phyloP scores from a whole-genome alignment of 1,140 invertebrate genomes.

The Bilobella aurantiaca region DNA sequence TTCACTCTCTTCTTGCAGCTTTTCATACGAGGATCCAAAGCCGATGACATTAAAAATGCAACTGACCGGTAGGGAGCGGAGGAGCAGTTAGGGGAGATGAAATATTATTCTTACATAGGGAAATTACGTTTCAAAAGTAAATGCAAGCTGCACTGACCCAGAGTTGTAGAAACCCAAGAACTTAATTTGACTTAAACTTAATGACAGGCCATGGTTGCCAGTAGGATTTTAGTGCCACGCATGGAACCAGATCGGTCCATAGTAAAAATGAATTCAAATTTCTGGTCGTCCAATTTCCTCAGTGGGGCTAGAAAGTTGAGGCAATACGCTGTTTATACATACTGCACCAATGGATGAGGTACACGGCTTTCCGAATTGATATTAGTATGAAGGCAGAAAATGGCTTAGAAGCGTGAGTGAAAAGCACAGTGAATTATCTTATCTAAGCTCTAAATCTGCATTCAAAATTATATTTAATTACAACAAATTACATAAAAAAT shows the following conservation, averaged over 20 bases:
- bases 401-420: too few species aligned
- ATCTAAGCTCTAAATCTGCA: too few species aligned
- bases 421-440: too few species aligned
- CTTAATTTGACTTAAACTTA: neutral
- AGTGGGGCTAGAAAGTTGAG: too few species aligned
- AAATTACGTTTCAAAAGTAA: too few species aligned
- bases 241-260: conserved; percentile 31
- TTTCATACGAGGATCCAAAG: conserved; percentile 15
- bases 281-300: conserved; percentile 33
- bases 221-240: neutral
- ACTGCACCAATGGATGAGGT: too few species aligned
- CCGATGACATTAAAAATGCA: conserved; percentile 24
- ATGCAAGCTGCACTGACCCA: neutral
- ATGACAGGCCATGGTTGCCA: neutral
- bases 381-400: too few species aligned
- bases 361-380: too few species aligned
- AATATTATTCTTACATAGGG: too few species aligned
- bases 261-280: conserved; percentile 37
- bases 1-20: conserved; percentile 12
- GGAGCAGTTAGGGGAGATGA: conserved; percentile 24
- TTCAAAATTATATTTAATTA: too few species aligned
- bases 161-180: neutral
- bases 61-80: conserved; percentile 18
- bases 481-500: too few species aligned
- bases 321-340: too few species aligned